Conservation (phyloP, 2,888 invertebrate genomes). For the Watsonalla cultraria region DNA sequence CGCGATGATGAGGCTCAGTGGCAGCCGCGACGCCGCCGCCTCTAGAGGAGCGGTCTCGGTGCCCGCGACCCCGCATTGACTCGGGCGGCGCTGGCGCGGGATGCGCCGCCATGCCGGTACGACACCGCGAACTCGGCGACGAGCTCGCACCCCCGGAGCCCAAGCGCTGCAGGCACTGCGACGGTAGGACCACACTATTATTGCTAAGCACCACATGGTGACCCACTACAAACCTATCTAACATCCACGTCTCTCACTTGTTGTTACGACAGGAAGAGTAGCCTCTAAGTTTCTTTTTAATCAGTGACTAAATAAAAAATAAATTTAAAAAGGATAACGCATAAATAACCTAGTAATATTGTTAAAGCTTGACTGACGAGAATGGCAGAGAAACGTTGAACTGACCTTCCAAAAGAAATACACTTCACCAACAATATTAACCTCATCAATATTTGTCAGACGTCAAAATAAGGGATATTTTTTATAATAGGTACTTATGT, state of each 20-base stretch:
- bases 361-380: neutral
- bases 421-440: neutral
- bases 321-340: neutral
- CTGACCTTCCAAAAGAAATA: neutral
- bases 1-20: constrained; percentile 63
- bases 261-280: neutral
- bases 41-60: constrained; percentile 66
- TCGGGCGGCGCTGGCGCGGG: constrained; percentile 74
- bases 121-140: constrained; percentile 78
- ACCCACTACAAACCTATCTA: constrained; percentile 22
- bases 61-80: constrained; percentile 56
- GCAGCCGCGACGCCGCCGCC: constrained; percentile 73
- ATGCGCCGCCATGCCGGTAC: constrained; percentile 80
- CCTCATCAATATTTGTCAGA: too few species aligned
- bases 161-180: constrained; percentile 95
- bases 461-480: too few species aligned
- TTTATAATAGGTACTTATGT: too few species aligned
- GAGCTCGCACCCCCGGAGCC: constrained; percentile 85
- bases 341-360: neutral
- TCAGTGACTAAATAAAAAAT: neutral
- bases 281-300: neutral
- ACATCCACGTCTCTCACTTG: constrained; percentile 10
- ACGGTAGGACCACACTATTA: constrained; percentile 80
- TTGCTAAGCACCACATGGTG: constrained; percentile 31
- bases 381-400: neutral